Conservation (phyloP, 2,888 invertebrate genomes). For the Blera fallax region DNA sequence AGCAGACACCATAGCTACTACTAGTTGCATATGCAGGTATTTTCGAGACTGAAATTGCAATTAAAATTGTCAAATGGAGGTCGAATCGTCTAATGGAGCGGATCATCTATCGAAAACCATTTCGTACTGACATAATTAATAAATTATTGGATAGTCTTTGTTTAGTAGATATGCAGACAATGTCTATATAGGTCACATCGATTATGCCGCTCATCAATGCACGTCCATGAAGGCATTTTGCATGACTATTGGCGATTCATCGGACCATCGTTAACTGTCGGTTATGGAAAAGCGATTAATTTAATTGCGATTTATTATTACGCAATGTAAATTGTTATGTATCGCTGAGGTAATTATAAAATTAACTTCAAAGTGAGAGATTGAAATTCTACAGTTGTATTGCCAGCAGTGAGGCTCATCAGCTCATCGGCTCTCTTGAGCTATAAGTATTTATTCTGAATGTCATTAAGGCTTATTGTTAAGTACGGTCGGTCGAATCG, state of each 20-base stretch:
- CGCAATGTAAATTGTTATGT: slow-evolving; percentile 39
- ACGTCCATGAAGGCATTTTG: slow-evolving; percentile 30
- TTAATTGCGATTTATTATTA: slow-evolving; percentile 56
- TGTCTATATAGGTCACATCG: slow-evolving; percentile 25
- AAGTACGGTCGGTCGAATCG: not conserved
- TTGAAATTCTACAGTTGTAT: not conserved
- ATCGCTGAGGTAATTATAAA: slow-evolving; percentile 30
- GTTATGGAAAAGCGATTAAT: slow-evolving; percentile 27
- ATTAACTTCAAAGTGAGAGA: slow-evolving; percentile 18
- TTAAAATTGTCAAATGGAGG: not conserved
- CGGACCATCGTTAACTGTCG: slow-evolving; percentile 8
- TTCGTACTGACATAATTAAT: not conserved
- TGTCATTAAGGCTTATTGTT: slow-evolving; percentile 15
- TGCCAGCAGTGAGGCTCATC: not conserved
- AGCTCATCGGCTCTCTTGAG: slow-evolving; percentile 5
- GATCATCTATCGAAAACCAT: not conserved
- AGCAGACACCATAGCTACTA: not conserved
- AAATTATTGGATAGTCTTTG: not conserved
- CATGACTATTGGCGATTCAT: slow-evolving; percentile 39
- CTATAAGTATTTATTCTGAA: not conserved
- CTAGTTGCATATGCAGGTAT: not conserved
- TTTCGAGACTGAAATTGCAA: not conserved
- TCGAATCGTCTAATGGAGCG: not conserved
- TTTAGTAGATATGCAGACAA: not conserved
- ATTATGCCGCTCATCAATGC: slow-evolving; percentile 43